phyloP scores from a whole-genome alignment of 2,888 invertebrate species.

The Cantharis nigra region DNA sequence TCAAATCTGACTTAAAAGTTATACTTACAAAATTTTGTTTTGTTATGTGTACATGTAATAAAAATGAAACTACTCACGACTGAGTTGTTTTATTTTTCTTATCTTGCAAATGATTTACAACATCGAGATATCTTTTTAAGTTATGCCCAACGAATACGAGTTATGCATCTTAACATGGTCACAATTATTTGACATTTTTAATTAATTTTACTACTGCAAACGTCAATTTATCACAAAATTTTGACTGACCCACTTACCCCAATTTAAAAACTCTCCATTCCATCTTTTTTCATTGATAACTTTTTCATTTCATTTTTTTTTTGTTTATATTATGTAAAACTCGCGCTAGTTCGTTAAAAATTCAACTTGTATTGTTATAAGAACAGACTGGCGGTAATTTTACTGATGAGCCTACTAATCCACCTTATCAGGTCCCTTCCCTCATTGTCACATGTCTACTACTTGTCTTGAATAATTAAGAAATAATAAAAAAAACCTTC shows the following conservation, averaged over 20 bases:
- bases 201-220: background rate
- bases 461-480: background rate
- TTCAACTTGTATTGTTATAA: background rate
- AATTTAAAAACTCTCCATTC: constrained; percentile 6
- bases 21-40: constrained; percentile 17
- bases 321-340: background rate
- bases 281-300: constrained; percentile 9
- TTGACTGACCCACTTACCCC: constrained; percentile 8
- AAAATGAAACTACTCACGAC: constrained; percentile 23
- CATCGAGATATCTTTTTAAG: constrained; percentile 20
- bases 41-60: constrained; percentile 25
- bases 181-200: background rate
- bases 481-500: background rate
- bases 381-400: background rate
- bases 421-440: background rate
- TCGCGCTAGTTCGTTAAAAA: background rate
- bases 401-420: background rate
- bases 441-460: background rate
- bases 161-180: constrained; percentile 11
- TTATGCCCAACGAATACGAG: constrained; percentile 14
- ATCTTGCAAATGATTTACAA: constrained; percentile 28
- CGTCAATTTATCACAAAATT: background rate
- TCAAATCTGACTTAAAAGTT: constrained; percentile 1
- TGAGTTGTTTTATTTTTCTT: constrained; percentile 25
- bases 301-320: background rate